Conservation (phyloP, 2,888 invertebrate species). For the Adela reaumurella region DNA sequence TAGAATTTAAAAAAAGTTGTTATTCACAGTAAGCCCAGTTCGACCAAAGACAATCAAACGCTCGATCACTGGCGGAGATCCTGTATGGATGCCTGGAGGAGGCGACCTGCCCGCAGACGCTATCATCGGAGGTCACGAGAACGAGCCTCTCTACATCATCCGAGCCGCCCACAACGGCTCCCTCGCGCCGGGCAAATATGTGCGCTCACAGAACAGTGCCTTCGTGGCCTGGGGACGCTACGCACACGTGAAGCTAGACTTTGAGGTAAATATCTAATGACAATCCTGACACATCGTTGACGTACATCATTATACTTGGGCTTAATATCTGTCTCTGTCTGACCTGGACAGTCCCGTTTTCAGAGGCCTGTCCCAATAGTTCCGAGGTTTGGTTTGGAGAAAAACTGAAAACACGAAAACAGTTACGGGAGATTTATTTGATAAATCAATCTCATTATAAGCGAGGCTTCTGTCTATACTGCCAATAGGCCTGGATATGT, state of each 20-base stretch:
- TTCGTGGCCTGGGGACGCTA: slow-evolving; percentile 76
- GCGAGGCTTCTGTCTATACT: no score
- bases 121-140: slow-evolving; percentile 64
- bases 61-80: slow-evolving; percentile 31
- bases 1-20: no score
- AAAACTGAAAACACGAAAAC: no score
- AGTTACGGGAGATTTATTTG: no score
- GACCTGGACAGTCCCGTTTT: no score
- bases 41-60: neutral
- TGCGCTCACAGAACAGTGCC: slow-evolving; percentile 65
- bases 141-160: slow-evolving; percentile 63
- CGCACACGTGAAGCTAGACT: slow-evolving; percentile 63
- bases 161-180: slow-evolving; percentile 68
- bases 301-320: no score
- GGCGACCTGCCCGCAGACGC: slow-evolving; percentile 68
- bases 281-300: no score
- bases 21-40: neutral
- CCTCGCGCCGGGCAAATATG: slow-evolving; percentile 75
- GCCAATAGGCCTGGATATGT: no score
- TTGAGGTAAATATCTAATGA: slow-evolving; percentile 52
- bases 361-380: no score
- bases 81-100: slow-evolving; percentile 63
- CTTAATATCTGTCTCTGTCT: no score
- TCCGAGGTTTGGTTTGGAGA: no score
- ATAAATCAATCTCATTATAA: no score